Evolutionary conservation across 1,140 invertebrate species (phyloP).

Genomic region (Calycopis cecrops): DNA sequence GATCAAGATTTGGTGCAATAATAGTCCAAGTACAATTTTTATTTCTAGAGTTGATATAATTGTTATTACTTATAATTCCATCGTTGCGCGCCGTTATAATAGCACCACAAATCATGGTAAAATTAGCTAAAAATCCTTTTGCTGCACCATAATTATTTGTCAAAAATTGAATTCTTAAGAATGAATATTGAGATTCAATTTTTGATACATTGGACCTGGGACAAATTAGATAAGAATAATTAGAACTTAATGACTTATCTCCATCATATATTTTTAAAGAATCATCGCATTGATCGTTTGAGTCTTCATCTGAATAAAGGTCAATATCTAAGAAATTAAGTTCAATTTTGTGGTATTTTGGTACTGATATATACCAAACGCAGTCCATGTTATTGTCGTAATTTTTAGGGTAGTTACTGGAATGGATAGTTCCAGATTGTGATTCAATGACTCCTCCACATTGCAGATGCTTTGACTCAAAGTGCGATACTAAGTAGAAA

Average conservation of each 20-base stretch:
- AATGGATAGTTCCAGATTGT: constrained; percentile 76
- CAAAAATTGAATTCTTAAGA: constrained; percentile 79
- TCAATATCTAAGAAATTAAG: constrained; percentile 76
- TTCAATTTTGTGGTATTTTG: constrained; percentile 77
- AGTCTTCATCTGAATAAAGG: constrained; percentile 51
- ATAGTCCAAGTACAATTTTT: constrained; percentile 67
- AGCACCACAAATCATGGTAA: constrained; percentile 80
- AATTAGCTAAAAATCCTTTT: constrained; percentile 84
- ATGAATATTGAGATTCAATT: constrained; percentile 77
- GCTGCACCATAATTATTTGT: constrained; percentile 75
- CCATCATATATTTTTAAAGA: constrained; percentile 80
- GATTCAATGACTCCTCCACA: constrained; percentile 46
- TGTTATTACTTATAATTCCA: constrained; percentile 70
- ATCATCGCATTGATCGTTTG: constrained; percentile 41
- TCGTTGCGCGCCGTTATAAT: constrained; percentile 76
- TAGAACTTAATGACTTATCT: constrained; percentile 35
- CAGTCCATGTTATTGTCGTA: constrained; percentile 83
- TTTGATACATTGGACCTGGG: constrained; percentile 60
- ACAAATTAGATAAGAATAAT: constrained; percentile 51
- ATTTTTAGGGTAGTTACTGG: constrained; percentile 84
- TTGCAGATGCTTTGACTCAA: constrained; percentile 24
- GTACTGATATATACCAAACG: constrained; percentile 83
- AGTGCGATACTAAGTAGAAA: constrained; percentile 39
- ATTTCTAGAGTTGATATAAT: constrained; percentile 32
- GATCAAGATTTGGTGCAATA: constrained; percentile 64